These are phyloP conservation scores for Pteronotus mesoamericanus DNA, from an alignment of 2,797 vertebrate species.

Conservation along the genomic window DNA sequence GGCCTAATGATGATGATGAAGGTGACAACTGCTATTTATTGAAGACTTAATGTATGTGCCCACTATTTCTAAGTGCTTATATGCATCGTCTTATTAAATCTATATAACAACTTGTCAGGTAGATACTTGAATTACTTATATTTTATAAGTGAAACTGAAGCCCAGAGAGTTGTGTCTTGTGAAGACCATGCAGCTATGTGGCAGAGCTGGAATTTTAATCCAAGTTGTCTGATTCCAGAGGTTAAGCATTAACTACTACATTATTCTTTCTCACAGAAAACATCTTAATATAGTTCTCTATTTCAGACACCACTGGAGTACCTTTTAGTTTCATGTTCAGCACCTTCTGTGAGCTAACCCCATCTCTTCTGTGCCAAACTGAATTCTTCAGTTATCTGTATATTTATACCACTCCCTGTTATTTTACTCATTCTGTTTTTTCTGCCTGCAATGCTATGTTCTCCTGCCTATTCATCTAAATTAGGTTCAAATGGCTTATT, in stretches of 20 bases:
- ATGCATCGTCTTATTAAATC: not conserved
- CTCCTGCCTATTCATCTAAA: not conserved
- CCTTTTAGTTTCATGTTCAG: not conserved
- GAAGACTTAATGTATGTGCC: not conserved
- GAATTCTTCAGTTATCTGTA: constrained; percentile 2
- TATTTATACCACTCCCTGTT: not conserved
- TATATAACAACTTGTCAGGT: not conserved
- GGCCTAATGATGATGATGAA: not conserved
- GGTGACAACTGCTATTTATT: not conserved
- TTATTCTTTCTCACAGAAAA: not conserved
- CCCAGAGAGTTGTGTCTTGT: not conserved
- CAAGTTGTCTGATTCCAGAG: not conserved
- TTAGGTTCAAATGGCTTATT: not conserved
- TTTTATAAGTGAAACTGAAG: not conserved
- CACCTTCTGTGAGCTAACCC: not conserved
- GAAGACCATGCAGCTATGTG: not conserved
- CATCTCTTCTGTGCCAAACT: not conserved
- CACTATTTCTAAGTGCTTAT: not conserved
- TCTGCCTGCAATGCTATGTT: not conserved
- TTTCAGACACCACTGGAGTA: not conserved
- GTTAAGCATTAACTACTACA: not conserved
- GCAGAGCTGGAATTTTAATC: constrained; percentile 18
- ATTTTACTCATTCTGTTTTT: not conserved
- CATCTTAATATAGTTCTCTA: not conserved
- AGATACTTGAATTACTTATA: not conserved